Base-by-base conservation (phyloP, 2,113 vertebrate species). In the Amblyornis subalaris region DNA sequence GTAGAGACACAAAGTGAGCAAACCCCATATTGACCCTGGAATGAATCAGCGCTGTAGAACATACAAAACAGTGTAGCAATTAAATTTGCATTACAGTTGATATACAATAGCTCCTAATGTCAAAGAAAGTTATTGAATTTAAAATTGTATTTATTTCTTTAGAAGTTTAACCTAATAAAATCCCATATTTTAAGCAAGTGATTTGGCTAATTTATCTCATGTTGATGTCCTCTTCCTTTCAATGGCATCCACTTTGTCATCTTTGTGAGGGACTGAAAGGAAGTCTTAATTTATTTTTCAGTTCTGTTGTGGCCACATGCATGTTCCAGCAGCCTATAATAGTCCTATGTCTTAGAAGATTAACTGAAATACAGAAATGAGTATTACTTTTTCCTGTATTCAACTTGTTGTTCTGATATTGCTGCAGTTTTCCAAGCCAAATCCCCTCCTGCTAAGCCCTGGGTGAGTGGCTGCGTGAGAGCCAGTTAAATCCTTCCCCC, bases 311-410 rank as follows among this genome's bases (percentile, higher is more conserved):
- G 67, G 44, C 58, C 40, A 21, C 36, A 14, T 28, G 67, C 28
- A 24, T 12, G 23, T 85, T 93, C 55, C 35, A 76, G 57, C 17
- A 79, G 50, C n/a, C 33, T 55, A 7, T 15, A 54, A 45, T 6
- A 86, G 64, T 31, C 40, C 82, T 29, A 1, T 45, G 44, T 83
- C 85, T 94, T 90, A 48, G 25, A 38, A 95, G 90, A 77, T 89
- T 91, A 95, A 71, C 81, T 80, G 78, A 95, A 85, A 88, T 60
- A 28, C 67, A 85, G 64, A 91, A 88, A 73, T 20, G 21, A 78
- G 51, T n/a, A 50, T 83, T 75, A 36, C 40, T 66, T 94, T 84
- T 90, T n/a, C n/a, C 72, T 48, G 14, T 21, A 80, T 80, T 86
- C 79, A 51, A 58, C 57, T 69, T 47, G 54, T 54, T 78, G 28